These are phyloP conservation scores for Spilosoma lubricipeda DNA, from an alignment of 2,888 invertebrate genomes.

Conservation along the genomic window DNA sequence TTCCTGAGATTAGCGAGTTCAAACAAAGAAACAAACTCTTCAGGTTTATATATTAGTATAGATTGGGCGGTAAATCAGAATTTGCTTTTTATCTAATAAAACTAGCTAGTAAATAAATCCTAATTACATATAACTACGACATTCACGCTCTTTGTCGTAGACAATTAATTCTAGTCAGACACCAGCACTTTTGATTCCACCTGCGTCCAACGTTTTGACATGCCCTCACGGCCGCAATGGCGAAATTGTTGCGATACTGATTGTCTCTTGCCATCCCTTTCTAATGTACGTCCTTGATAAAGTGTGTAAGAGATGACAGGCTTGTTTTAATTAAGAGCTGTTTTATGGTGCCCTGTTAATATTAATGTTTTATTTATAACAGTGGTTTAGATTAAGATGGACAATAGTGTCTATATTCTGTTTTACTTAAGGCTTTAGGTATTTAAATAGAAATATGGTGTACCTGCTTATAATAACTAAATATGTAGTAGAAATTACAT, in stretches of 20 bases:
- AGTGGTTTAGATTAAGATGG: conserved; percentile 7
- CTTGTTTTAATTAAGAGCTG: conserved; percentile 27
- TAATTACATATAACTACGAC: conserved; percentile 32
- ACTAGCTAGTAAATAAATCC: conserved; percentile 11
- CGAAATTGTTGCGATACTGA: conserved; percentile 51
- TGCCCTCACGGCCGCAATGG: conserved; percentile 49
- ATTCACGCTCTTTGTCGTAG: conserved; percentile 33
- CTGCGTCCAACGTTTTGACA: conserved; percentile 45
- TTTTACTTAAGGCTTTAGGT: background rate
- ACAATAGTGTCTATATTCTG: background rate
- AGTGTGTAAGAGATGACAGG: conserved; percentile 31
- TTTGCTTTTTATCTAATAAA: background rate
- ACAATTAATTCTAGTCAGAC: conserved; percentile 47
- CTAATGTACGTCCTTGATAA: conserved; percentile 37
- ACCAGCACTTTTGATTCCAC: conserved; percentile 39
- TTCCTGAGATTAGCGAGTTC: no score
- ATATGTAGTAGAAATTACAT: background rate
- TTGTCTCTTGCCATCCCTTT: conserved; percentile 39
- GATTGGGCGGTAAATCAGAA: no score
- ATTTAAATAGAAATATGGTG: background rate
- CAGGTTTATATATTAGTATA: no score
- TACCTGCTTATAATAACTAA: background rate
- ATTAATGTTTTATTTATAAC: conserved; percentile 10
- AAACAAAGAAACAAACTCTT: no score
- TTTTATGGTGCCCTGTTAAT: conserved; percentile 40